Evolutionary conservation across 2,113 vertebrate genomes (phyloP), one percentile per base, ranked within the genome.

Genomic region (Aplodontia rufa): DNA sequence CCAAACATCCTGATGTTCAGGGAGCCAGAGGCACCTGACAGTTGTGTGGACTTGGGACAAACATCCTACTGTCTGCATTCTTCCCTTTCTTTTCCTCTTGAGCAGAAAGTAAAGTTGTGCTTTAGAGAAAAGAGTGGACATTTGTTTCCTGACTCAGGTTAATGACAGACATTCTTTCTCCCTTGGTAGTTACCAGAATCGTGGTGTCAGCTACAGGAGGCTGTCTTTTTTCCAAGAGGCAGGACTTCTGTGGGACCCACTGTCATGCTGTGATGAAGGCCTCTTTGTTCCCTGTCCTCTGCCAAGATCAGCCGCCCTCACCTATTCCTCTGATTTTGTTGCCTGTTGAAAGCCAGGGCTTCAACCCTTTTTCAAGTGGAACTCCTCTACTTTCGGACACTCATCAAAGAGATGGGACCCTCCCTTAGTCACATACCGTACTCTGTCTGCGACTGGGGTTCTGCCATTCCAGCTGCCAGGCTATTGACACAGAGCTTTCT

Each of bases 61-160:
- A 49, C 32, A 32, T 60, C 35, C 42, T 24, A 16, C 47, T 35
- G 4, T 72, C 37, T 75, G 17, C 60, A 4, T 37, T 47, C 30
- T 76, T 87, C 22, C 22, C 20, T 90, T 94, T 78, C 40, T 91
- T 88, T 72, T 58, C 62, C 45, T 64, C 4, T 4, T 6, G 13
- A n/a, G 9, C 5, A 35, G 14, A 30, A 86, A 60, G 87, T 45
- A 28, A 30, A 20, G 79, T 89, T 83, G 64, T 79, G 10, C 49
- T 40, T 40, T 75, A 42, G 62, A 81, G 83, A 30, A 49, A 81
- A 82, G 24, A 75, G 37, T 22, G 37, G 64, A 5, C 11, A 16
- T 83, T 87, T 89, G 35, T 91, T 87, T 90, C 51, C 19, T 35
- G 74, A 76, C 90, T 90, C 69, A 37, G 37, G 16, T 87, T 53